Conservation (phyloP, 2,888 invertebrate genomes). For the Yponomeuta sedellus region DNA sequence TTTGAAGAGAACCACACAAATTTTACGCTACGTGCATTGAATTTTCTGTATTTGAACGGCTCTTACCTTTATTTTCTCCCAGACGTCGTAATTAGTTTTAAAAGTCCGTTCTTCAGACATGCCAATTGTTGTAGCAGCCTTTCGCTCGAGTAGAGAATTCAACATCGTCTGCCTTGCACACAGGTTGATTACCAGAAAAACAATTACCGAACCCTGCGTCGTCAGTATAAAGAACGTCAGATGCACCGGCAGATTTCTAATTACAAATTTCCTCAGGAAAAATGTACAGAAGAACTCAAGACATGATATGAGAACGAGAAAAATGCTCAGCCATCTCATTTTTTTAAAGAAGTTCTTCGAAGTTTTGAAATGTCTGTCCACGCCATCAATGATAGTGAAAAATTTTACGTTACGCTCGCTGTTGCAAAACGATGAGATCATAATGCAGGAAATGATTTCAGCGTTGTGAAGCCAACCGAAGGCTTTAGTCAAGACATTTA, state of each 20-base stretch:
- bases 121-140: not conserved
- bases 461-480: conserved; percentile 30
- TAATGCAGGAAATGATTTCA: conserved; percentile 33
- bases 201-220: conserved; percentile 40
- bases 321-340: not conserved
- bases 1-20: too few relatives aligned
- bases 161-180: conserved; percentile 35
- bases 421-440: not conserved
- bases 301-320: not conserved
- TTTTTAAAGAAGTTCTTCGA: not conserved
- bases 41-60: not conserved
- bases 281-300: conserved; percentile 28
- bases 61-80: not conserved
- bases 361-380: not conserved
- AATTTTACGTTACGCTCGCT: not conserved
- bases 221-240: conserved; percentile 34
- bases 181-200: conserved; percentile 36
- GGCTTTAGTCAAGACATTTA: conserved; percentile 41
- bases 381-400: not conserved
- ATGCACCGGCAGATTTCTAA: conserved; percentile 34
- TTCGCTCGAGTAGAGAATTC: conserved; percentile 30
- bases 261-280: conserved; percentile 30
- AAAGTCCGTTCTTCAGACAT: not conserved
- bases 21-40: too few relatives aligned
- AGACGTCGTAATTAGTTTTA: not conserved